These are phyloP conservation scores for Salarias fasciatus DNA, from an alignment of 2,797 vertebrate species.

Conservation along the genomic window DNA sequence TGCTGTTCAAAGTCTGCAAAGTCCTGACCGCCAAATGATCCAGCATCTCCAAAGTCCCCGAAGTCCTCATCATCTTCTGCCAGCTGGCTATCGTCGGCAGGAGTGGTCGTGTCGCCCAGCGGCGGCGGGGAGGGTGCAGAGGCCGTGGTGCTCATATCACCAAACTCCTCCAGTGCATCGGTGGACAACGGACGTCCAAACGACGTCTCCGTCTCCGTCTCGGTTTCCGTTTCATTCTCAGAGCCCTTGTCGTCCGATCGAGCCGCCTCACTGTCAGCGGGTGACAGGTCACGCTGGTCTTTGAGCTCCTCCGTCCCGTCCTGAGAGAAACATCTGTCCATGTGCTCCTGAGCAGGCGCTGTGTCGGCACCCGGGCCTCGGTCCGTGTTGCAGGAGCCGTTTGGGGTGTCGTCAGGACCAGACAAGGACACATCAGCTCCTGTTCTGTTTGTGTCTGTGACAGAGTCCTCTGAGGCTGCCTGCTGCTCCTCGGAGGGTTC, in stretches of 20 bases:
- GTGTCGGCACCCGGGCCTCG: slow-evolving; percentile 45
- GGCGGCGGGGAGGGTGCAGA: slow-evolving; percentile 74
- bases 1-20: slow-evolving; percentile 75
- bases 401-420: slow-evolving; percentile 12
- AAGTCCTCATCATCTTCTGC: slow-evolving; percentile 81
- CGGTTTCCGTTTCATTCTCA: slow-evolving; percentile 63
- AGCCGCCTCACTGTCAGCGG: slow-evolving; percentile 37
- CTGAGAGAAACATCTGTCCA: slow-evolving; percentile 12
- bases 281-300: slow-evolving; percentile 21
- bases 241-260: slow-evolving; percentile 66
- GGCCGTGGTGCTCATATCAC: slow-evolving; percentile 87
- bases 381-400: slow-evolving; percentile 63
- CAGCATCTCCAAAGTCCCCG: slow-evolving; percentile 82
- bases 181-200: slow-evolving; percentile 74
- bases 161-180: slow-evolving; percentile 85
- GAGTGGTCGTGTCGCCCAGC: slow-evolving; percentile 72
- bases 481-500: slow-evolving; percentile 45
- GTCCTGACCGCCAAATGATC: slow-evolving; percentile 48
- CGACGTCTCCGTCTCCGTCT: slow-evolving; percentile 76
- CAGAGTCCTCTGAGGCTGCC: slow-evolving; percentile 58
- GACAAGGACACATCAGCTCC: neutral
- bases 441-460: slow-evolving; percentile 65
- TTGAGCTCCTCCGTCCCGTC: slow-evolving; percentile 43
- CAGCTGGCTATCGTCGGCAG: slow-evolving; percentile 76
- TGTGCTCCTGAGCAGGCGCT: slow-evolving; percentile 34